Evolutionary conservation across 1,140 invertebrate genomes (phyloP).

Genomic region (Bradysia coprophila): DNA sequence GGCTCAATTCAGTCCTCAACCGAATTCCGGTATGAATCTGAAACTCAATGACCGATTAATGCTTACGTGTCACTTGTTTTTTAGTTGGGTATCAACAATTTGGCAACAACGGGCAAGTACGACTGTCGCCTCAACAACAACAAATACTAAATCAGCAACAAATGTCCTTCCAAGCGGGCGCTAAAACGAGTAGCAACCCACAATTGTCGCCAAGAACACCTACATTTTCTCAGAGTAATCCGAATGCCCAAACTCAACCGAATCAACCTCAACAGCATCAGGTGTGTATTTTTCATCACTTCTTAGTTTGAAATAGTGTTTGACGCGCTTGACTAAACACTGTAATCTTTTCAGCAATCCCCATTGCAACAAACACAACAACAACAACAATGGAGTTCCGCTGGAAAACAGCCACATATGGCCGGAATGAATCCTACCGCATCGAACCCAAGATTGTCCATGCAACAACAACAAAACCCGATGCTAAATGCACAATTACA

Average conservation of each 20-base stretch:
- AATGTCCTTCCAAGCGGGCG: conserved; percentile 11
- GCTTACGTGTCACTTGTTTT: no score
- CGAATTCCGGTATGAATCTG: conserved; percentile 18
- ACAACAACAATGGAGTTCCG: conserved; percentile 5
- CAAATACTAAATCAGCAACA: conserved; percentile 14
- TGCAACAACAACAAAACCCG: conserved; percentile 53
- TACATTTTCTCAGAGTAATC: conserved; percentile 7
- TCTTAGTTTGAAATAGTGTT: neutral
- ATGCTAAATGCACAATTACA: conserved; percentile 62
- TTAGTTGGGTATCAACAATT: conserved; percentile 8
- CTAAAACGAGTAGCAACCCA: conserved; percentile 1
- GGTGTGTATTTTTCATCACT: no score
- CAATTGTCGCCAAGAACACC: conserved; percentile 12
- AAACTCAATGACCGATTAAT: no score
- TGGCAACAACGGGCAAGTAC: neutral
- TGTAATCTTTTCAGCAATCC: no score
- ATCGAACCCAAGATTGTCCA: conserved; percentile 7
- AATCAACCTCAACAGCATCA: conserved; percentile 3
- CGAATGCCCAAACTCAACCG: conserved; percentile 2
- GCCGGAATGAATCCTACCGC: no score
- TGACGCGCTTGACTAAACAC: no score
- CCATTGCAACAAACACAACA: no score
- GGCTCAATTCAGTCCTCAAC: conserved; percentile 20
- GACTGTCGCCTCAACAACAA: conserved; percentile 14
- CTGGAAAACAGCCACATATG: neutral